Percentiles rank a stretch among this genome's conserved stretches.
phyloP scores from a whole-genome alignment of 2,113 vertebrate genomes.

The Peromyscus polionotus region DNA sequence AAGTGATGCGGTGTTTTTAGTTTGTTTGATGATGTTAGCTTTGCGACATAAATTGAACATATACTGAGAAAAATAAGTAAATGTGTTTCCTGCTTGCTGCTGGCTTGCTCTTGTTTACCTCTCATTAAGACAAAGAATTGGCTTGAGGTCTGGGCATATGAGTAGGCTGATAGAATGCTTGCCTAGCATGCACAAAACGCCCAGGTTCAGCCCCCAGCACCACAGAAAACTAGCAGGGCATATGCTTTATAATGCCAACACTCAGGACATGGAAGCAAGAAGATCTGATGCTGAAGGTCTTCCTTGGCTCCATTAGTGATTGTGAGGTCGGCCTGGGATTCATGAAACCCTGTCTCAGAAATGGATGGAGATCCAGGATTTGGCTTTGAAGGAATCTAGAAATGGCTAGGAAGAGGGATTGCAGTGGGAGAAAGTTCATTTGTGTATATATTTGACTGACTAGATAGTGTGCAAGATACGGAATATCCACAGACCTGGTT shows the following conservation, averaged over 20 bases:
- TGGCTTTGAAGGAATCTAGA: not conserved
- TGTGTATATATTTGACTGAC: not conserved
- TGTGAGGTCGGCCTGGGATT: not conserved
- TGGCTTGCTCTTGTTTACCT: slow-evolving; percentile 55
- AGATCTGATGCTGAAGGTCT: not conserved
- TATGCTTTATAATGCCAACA: not conserved
- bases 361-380: not conserved
- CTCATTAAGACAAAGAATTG: slow-evolving; percentile 11
- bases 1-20: not conserved
- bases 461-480: not conserved
- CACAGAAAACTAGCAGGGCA: not conserved
- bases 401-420: slow-evolving; percentile 35
- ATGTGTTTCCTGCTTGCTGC: slow-evolving; percentile 38
- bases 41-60: not conserved
- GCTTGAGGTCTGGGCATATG: not conserved
- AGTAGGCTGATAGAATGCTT: not conserved
- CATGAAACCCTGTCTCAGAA: not conserved
- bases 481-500: not conserved
- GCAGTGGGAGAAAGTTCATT: not conserved
- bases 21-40: not conserved
- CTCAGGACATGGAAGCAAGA: not conserved
- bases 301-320: not conserved
- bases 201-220: not conserved
- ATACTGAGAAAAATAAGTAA: not conserved
- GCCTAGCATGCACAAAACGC: not conserved